Conservation (phyloP, 2,113 vertebrate species). For the Triplophysa tibetana region DNA sequence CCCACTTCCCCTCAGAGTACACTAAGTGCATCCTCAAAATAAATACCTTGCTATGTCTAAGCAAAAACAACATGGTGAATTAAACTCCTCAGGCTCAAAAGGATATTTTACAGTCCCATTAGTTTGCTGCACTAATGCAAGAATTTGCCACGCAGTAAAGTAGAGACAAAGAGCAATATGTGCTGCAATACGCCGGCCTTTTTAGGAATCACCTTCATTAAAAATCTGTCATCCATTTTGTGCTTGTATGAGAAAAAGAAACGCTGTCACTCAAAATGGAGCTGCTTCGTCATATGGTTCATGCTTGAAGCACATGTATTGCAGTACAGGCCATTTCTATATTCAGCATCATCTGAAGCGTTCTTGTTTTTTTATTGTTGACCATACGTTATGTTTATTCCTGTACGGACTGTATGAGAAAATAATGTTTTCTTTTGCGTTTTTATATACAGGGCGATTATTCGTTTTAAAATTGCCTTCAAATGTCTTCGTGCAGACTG, state of each 20-base stretch:
- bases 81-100: neutral
- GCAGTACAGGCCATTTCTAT: neutral
- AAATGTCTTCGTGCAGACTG: neutral
- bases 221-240: slow-evolving; percentile 26
- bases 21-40: slow-evolving; percentile 19
- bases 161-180: neutral
- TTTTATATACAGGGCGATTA: too few species aligned
- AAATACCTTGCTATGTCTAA: neutral
- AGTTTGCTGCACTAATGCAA: neutral
- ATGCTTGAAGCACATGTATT: neutral
- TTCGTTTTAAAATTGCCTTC: neutral
- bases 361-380: neutral
- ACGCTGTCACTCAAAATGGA: slow-evolving; percentile 16
- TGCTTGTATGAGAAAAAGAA: slow-evolving; percentile 11
- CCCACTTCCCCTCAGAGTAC: neutral
- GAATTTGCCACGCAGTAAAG: neutral
- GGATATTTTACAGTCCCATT: neutral
- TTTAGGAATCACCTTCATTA: slow-evolving; percentile 3
- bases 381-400: neutral
- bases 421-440: too few species aligned
- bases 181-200: neutral
- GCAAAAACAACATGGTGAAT: neutral
- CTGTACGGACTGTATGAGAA: neutral
- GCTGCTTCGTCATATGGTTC: neutral
- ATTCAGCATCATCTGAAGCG: neutral